These are phyloP conservation scores for Hemicordylus capensis DNA, from an alignment of 2,113 vertebrate species.

Conservation along the genomic window DNA sequence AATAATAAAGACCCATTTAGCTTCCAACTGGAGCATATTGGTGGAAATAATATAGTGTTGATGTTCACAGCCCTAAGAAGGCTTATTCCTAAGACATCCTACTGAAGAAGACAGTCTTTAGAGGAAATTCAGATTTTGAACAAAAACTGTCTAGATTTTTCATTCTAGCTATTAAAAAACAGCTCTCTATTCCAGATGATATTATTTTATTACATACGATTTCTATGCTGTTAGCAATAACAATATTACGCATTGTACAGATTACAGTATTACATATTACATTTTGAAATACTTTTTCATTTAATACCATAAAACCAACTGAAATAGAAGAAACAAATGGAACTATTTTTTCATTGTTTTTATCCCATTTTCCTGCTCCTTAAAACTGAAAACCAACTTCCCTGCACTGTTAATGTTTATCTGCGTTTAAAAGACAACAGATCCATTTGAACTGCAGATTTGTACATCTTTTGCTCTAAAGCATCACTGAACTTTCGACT, in stretches of 20 bases:
- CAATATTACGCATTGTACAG: accelerated
- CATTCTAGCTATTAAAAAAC: background rate
- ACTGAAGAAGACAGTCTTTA: background rate
- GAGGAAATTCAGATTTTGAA: background rate
- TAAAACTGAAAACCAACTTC: accelerated
- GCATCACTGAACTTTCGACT: background rate
- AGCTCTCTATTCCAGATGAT: background rate
- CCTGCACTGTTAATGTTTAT: accelerated
- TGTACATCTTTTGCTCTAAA: accelerated
- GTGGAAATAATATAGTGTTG: background rate
- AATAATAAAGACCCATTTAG: background rate
- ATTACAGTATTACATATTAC: too few species aligned
- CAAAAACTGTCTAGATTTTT: background rate
- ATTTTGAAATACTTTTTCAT: background rate
- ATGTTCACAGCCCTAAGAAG: background rate
- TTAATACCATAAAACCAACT: background rate
- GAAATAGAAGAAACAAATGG: background rate
- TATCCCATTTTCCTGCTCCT: background rate
- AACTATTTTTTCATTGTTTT: too few species aligned
- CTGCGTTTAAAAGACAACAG: accelerated
- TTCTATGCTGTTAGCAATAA: background rate
- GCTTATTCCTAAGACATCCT: background rate
- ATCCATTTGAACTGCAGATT: accelerated
- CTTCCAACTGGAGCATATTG: background rate
- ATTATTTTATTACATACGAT: accelerated